Conservation (phyloP, 2,888 invertebrate genomes). For the Drosophila paracracens region DNA sequence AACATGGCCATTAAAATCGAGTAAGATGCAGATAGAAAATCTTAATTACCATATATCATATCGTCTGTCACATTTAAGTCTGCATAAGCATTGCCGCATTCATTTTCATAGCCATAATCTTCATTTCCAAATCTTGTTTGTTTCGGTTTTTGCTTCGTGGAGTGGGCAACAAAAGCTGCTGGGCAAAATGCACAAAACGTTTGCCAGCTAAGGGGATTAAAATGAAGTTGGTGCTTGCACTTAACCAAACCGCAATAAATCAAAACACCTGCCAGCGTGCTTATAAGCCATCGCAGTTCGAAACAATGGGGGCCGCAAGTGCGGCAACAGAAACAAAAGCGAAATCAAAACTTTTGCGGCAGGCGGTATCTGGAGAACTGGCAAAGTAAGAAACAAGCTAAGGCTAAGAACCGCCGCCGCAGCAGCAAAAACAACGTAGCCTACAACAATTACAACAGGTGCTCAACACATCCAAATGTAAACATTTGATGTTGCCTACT, state of each 20-base stretch:
- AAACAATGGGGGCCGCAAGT: slow-evolving; percentile 20
- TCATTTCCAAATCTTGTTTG: slow-evolving; percentile 13
- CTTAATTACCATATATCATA: background rate
- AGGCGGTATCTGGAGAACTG: slow-evolving; percentile 40
- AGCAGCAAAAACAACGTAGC: slow-evolving; percentile 37
- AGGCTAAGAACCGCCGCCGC: slow-evolving; percentile 7
- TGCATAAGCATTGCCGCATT: background rate
- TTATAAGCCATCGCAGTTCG: slow-evolving; percentile 45
- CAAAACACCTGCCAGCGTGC: slow-evolving; percentile 70
- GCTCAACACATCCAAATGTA: slow-evolving; percentile 54
- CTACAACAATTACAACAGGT: slow-evolving; percentile 67
- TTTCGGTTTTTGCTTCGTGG: background rate
- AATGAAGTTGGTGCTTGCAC: slow-evolving; percentile 72
- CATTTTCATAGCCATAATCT: slow-evolving; percentile 19
- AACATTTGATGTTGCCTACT: slow-evolving; percentile 60
- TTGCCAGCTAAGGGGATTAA: slow-evolving; percentile 55
- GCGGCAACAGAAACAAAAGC: slow-evolving; percentile 40
- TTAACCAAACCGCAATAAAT: slow-evolving; percentile 77
- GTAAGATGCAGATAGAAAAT: background rate
- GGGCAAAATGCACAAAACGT: slow-evolving; percentile 39
- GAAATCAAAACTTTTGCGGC: slow-evolving; percentile 59
- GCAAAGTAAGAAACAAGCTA: slow-evolving; percentile 31
- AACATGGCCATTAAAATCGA: background rate
- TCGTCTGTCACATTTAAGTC: background rate
- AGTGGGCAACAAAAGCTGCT: slow-evolving; percentile 15